These are phyloP conservation scores for Zaprionus obscuricornis DNA, from an alignment of 2,888 invertebrate genomes.

Conservation along the genomic window DNA sequence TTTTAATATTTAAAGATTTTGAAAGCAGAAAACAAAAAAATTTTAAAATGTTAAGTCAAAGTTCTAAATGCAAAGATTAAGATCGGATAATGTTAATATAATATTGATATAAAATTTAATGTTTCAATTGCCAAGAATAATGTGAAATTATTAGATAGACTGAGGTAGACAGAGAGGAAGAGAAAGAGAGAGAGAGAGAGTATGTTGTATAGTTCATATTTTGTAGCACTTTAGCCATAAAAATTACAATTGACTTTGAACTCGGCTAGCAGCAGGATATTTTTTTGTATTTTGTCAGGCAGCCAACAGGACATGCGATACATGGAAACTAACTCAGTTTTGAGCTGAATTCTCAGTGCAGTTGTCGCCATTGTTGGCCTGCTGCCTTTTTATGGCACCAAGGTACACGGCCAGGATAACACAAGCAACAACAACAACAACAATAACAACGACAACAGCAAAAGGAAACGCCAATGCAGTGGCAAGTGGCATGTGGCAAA, in stretches of 20 bases:
- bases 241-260: slow-evolving; percentile 77
- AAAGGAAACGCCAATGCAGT: too few species aligned
- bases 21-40: too few species aligned
- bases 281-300: slow-evolving; percentile 60
- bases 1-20: too few species aligned
- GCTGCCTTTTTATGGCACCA: slow-evolving; percentile 74
- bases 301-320: slow-evolving; percentile 63
- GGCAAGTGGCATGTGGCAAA: too few species aligned
- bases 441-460: slow-evolving; percentile 41
- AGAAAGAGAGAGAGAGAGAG: too few species aligned
- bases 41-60: too few species aligned
- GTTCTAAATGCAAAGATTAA: too few species aligned
- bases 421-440: slow-evolving; percentile 21
- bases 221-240: slow-evolving; percentile 68
- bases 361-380: slow-evolving; percentile 59
- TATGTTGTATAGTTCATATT: slow-evolving; percentile 67
- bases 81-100: too few species aligned
- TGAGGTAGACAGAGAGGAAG: too few species aligned
- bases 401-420: slow-evolving; percentile 55
- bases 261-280: slow-evolving; percentile 66
- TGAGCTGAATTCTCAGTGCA: slow-evolving; percentile 18
- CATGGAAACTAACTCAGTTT: slow-evolving; percentile 68
- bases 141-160: too few species aligned
- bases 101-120: too few species aligned
- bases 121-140: too few species aligned